phyloP scores from a whole-genome alignment of 2,888 invertebrate species.

The Melanchra persicariae region DNA sequence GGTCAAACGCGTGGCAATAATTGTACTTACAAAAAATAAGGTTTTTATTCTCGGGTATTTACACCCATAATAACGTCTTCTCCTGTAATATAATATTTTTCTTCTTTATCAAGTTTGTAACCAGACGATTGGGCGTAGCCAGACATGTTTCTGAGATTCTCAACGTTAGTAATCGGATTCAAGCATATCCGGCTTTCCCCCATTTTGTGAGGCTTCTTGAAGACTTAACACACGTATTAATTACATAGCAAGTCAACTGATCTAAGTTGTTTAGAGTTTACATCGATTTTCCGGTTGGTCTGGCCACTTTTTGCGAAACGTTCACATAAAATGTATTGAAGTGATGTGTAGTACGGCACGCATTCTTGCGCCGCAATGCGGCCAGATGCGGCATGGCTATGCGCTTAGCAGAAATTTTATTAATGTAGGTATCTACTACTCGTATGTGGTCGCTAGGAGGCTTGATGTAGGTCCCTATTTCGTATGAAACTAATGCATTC shows the following conservation, averaged over 20 bases:
- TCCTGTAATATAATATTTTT: no score
- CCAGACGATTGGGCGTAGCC: background rate
- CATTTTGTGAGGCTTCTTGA: slow-evolving; percentile 40
- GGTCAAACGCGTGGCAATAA: no score
- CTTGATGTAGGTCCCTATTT: slow-evolving; percentile 25
- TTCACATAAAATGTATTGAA: slow-evolving; percentile 33
- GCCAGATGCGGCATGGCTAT: slow-evolving; percentile 32
- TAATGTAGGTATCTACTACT: background rate
- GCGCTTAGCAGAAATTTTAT: slow-evolving; percentile 29
- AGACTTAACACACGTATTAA: slow-evolving; percentile 33
- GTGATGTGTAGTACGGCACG: slow-evolving; percentile 34
- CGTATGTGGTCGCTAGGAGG: slow-evolving; percentile 14
- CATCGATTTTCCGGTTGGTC: slow-evolving; percentile 44
- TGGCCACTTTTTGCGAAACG: slow-evolving; percentile 42
- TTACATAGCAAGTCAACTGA: slow-evolving; percentile 42
- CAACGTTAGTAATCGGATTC: background rate
- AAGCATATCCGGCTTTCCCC: slow-evolving; percentile 19
- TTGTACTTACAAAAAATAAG: no score
- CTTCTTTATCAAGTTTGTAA: background rate
- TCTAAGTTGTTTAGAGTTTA: slow-evolving; percentile 33
- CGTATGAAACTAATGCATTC: slow-evolving; percentile 10
- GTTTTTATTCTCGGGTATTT: background rate
- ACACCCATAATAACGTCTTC: background rate
- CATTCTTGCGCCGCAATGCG: slow-evolving; percentile 55
- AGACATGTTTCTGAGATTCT: slow-evolving; percentile 14